These are phyloP conservation scores for Chaunax sp. DNA, from an alignment of 2,797 vertebrate genomes.

Conservation along the genomic window DNA sequence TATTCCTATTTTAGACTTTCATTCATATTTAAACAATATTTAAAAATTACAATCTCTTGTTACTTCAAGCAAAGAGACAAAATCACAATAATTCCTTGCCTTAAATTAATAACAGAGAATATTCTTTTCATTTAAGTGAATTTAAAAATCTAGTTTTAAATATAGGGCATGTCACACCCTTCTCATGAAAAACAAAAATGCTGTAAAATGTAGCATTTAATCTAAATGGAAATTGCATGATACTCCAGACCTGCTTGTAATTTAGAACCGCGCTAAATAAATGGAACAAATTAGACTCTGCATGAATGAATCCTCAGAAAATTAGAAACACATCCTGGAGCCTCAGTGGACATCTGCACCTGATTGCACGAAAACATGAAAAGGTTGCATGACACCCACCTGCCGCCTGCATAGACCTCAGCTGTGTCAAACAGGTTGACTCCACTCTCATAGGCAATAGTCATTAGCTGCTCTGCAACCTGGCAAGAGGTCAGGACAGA, in stretches of 20 bases:
- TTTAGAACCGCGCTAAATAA: neutral
- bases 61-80: neutral
- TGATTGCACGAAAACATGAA: slow-evolving; percentile 12
- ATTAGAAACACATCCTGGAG: too few relatives aligned
- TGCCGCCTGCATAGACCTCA: slow-evolving; percentile 88
- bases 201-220: too few relatives aligned
- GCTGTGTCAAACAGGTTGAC: slow-evolving; percentile 96
- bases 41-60: neutral
- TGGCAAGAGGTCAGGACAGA: slow-evolving; percentile 54
- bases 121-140: neutral
- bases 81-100: neutral
- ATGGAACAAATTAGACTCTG: neutral
- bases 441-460: slow-evolving; percentile 92
- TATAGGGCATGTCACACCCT: too few relatives aligned
- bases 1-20: neutral
- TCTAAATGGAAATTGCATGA: neutral
- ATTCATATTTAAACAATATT: neutral
- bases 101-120: neutral
- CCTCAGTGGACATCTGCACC: slow-evolving; percentile 10
- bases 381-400: slow-evolving; percentile 66
- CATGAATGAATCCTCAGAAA: neutral
- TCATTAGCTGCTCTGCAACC: slow-evolving; percentile 94
- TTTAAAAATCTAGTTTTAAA: neutral
- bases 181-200: too few relatives aligned
- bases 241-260: neutral